These are phyloP conservation scores for Pseudanteris insignis DNA, from an alignment of 2,888 invertebrate species.

Conservation along the genomic window DNA sequence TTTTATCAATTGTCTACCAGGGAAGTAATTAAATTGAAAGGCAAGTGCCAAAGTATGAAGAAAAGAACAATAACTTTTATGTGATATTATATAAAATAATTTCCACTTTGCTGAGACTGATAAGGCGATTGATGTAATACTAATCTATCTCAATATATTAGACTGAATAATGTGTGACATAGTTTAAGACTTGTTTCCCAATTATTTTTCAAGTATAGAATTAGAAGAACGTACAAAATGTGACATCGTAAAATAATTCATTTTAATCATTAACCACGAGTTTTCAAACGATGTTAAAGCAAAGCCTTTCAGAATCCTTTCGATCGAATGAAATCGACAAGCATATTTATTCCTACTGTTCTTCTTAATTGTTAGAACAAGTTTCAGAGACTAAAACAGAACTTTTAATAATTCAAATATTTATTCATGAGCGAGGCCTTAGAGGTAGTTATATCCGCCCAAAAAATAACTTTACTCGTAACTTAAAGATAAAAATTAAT, in stretches of 20 bases:
- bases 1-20: too few relatives aligned
- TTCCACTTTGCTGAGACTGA: conserved; percentile 46
- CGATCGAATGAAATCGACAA: conserved; percentile 47
- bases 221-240: too few relatives aligned
- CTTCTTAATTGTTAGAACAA: conserved; percentile 56
- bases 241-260: too few relatives aligned
- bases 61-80: conserved; percentile 42
- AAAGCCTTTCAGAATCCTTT: conserved; percentile 48
- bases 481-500: too few relatives aligned
- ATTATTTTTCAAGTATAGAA: too few relatives aligned
- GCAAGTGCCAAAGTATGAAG: conserved; percentile 19
- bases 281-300: too few relatives aligned
- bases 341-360: conserved; percentile 51
- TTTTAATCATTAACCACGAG: too few relatives aligned
- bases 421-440: conserved; percentile 65
- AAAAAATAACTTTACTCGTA: conserved; percentile 43
- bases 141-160: conserved; percentile 36
- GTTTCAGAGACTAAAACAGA: conserved; percentile 59
- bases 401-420: conserved; percentile 46
- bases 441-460: conserved; percentile 67
- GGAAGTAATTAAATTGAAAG: too few relatives aligned
- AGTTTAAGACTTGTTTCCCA: conserved; percentile 29
- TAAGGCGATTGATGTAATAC: conserved; percentile 32
- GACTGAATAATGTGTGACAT: conserved; percentile 36
- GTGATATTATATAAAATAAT: conserved; percentile 42